phyloP scores from a whole-genome alignment of 1,140 invertebrate species.

The Neoseiulus cucumeris region DNA sequence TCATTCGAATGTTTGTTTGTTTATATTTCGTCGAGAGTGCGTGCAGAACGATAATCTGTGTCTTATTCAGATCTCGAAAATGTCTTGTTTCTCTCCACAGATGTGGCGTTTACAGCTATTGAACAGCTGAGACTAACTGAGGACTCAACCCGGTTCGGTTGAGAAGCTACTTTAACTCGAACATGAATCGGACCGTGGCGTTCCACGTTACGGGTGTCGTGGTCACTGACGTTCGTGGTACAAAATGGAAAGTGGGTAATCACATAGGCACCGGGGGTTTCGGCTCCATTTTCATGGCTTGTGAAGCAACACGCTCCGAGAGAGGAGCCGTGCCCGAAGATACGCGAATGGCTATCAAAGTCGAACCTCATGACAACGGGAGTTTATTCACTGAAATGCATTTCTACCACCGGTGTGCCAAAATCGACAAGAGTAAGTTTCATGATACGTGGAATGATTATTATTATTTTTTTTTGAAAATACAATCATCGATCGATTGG shows the following conservation, averaged over 20 bases:
- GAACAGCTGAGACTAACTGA: too few species aligned
- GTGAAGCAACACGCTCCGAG: neutral
- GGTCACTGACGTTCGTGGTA: neutral
- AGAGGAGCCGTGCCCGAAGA: neutral
- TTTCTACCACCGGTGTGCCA: constrained; percentile 64
- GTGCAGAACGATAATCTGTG: too few species aligned
- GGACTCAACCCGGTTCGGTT: too few species aligned
- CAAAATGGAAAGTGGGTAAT: neutral
- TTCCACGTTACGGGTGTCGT: neutral
- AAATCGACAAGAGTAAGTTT: constrained; percentile 49
- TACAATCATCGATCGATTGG: neutral
- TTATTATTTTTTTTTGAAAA: constrained; percentile 24
- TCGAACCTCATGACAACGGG: constrained; percentile 69
- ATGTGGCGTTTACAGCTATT: too few species aligned
- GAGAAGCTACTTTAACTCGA: too few species aligned
- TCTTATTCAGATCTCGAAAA: too few species aligned
- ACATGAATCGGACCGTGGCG: neutral
- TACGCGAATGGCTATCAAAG: constrained; percentile 2
- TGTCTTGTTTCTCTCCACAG: too few species aligned
- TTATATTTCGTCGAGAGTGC: too few species aligned
- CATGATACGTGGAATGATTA: neutral
- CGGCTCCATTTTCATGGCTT: neutral
- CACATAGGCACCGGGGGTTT: constrained; percentile 1
- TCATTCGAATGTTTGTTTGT: too few species aligned
- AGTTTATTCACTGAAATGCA: constrained; percentile 87